Evolutionary conservation across 2,888 invertebrate species (phyloP), one percentile per base, ranked within the genome.

Genomic region (Malachius bipustulatus): DNA sequence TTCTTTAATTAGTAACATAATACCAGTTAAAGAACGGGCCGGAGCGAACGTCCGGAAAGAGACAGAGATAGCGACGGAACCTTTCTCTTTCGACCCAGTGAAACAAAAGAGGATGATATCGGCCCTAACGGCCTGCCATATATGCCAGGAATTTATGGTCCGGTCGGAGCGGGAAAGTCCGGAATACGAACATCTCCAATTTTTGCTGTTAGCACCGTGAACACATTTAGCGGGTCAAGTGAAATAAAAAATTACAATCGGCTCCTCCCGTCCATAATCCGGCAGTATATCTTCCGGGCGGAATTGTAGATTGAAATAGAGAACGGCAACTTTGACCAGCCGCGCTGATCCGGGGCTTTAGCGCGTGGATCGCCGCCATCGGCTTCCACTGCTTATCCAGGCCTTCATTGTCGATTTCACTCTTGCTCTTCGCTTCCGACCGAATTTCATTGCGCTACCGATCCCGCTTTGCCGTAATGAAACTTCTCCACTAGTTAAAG

Each of bases 241-340:
- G 41, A 45, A 49, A 47, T 46, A 51, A 55, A 54, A 54, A 54
- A 55, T 52, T 46, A 45, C 51, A 46, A 49, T 49, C 47, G 47
- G 47, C 46, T 43, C 47, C 46, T 43, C 47, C 48, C 46, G 47
- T 48, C 47, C 50, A 51, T 55, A 54, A 55, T 53, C 54, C 54
- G 32, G 49, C 50, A 41, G 54, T 55, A 52, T 54, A 56, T 56
- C 51, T 52, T 48, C 43, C 43, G 26, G 42, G 41, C 45, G 45
- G 47, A 50, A 52, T 48, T 47, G 48, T 48, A 53, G 51, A 54
- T 52, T 54, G 54, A 54, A 55, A 54, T 51, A 51, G 55, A 50
- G 47, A 48, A 47, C 47, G 48, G 47, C 48, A 51, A 54, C 50
- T 52, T 51, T 53, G 51, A 51, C 56, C 47, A 46, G 47, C 46